phyloP scores from a whole-genome alignment of 2,888 invertebrate species.

The Lepidochitona cinerea region DNA sequence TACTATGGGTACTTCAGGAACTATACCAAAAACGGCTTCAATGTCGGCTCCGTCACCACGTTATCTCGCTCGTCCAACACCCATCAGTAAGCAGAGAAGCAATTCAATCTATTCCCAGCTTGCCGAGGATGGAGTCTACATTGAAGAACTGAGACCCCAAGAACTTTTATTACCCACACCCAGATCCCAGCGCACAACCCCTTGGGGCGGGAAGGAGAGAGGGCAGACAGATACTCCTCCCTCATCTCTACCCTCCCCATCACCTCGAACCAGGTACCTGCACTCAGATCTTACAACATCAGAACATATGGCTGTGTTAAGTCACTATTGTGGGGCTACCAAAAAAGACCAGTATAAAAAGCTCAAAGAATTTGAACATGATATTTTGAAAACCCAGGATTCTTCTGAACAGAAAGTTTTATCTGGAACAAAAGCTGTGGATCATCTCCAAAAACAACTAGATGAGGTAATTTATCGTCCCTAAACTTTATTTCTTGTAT shows the following conservation, averaged over 20 bases:
- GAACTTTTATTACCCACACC: conserved; percentile 50
- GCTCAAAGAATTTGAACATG: conserved; percentile 56
- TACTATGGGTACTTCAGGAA: conserved; percentile 60
- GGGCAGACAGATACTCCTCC: background rate
- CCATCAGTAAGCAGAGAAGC: conserved; percentile 9
- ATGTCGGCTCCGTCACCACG: background rate
- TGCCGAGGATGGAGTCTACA: conserved; percentile 51
- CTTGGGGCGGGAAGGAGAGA: background rate
- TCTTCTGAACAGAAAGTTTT: conserved; percentile 56
- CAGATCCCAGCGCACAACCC: background rate
- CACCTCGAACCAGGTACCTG: conserved; percentile 12
- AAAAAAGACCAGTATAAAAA: conserved; percentile 62
- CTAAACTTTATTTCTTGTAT: background rate
- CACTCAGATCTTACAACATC: conserved; percentile 20
- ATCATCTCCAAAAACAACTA: conserved; percentile 56
- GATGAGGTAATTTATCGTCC: conserved; percentile 38
- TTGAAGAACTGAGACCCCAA: conserved; percentile 56
- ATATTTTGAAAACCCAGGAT: conserved; percentile 56
- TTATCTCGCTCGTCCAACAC: background rate
- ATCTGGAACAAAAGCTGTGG: conserved; percentile 59
- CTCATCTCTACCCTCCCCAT: background rate
- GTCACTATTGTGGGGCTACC: conserved; percentile 58
- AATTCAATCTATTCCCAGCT: conserved; percentile 44
- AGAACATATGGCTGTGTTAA: conserved; percentile 10
- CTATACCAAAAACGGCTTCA: conserved; percentile 36